Conservation (phyloP, 2,797 vertebrate species). For the Spea hammondii region DNA sequence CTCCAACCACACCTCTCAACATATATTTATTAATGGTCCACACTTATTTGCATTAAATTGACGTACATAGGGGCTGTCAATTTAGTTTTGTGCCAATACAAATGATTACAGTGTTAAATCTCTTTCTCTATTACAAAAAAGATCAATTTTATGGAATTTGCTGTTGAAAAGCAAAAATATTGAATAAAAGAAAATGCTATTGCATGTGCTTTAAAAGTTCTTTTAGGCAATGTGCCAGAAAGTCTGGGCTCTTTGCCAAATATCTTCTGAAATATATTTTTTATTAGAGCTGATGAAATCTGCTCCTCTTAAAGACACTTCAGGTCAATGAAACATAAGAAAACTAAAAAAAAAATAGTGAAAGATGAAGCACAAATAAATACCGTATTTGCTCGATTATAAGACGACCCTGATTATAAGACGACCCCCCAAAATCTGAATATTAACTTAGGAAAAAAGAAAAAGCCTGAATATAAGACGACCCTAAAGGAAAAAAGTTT, state of each 20-base stretch:
- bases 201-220: neutral
- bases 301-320: neutral
- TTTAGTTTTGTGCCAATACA: neutral
- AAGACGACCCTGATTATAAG: no score
- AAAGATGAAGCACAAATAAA: neutral
- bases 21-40: neutral
- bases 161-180: neutral
- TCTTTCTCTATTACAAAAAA: neutral
- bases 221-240: neutral
- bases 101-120: neutral
- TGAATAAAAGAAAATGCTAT: neutral
- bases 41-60: neutral
- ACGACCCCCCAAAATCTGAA: no score
- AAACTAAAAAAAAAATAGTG: neutral
- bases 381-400: no score
- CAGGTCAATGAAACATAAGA: neutral
- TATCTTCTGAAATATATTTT: neutral
- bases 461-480: no score
- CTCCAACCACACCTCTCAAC: neutral
- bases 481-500: no score
- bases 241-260: constrained; percentile 5
- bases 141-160: neutral
- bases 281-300: constrained; percentile 4
- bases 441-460: no score
- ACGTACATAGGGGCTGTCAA: neutral